Conservation (phyloP, 2,888 invertebrate genomes). For the Operophtera brumata region DNA sequence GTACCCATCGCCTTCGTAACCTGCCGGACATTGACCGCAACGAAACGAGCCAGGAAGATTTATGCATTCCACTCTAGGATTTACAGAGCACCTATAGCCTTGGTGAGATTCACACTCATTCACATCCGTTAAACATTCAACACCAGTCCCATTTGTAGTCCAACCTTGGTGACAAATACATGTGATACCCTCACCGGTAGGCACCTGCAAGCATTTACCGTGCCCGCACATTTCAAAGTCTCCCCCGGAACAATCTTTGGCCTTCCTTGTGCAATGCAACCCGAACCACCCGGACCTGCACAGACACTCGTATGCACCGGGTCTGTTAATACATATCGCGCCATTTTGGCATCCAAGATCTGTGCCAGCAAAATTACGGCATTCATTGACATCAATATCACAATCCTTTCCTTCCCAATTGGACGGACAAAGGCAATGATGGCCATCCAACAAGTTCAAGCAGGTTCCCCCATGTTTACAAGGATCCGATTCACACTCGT, state of each 20-base stretch:
- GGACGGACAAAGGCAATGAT: constrained; percentile 86
- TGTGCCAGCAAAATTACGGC: constrained; percentile 88
- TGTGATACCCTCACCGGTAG: constrained; percentile 83
- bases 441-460: constrained; percentile 85
- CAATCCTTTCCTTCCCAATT: constrained; percentile 88
- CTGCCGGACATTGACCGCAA: constrained; percentile 93
- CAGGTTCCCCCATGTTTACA: constrained; percentile 93
- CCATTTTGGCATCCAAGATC: constrained; percentile 96
- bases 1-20: constrained; percentile 93
- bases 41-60: constrained; percentile 94
- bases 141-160: constrained; percentile 85
- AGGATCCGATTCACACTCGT: constrained; percentile 85
- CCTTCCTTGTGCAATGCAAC: constrained; percentile 88
- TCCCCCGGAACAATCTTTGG: constrained; percentile 86
- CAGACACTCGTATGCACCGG: constrained; percentile 90
- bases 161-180: constrained; percentile 95
- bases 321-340: constrained; percentile 89
- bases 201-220: constrained; percentile 88
- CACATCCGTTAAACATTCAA: constrained; percentile 90
- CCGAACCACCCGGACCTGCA: constrained; percentile 91
- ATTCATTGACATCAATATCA: constrained; percentile 92
- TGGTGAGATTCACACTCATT: constrained; percentile 89
- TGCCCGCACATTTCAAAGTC: constrained; percentile 92
- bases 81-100: constrained; percentile 87
- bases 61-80: constrained; percentile 91